These are phyloP conservation scores for Chymomyza costata DNA, from an alignment of 1,140 invertebrate genomes.

Conservation along the genomic window DNA sequence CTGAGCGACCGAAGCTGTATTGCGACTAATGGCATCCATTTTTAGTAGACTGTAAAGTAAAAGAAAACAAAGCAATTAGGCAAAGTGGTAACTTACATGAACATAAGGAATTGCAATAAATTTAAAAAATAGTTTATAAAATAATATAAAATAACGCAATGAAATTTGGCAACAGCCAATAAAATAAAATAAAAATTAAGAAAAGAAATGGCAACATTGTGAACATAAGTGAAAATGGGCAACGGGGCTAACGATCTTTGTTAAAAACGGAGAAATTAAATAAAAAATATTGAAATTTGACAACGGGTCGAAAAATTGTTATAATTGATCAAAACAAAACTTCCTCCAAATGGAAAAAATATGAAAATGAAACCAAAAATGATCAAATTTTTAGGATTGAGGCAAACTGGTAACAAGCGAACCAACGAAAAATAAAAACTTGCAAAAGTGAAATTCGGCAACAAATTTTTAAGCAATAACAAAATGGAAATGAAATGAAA, in stretches of 20 bases:
- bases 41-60: conserved; percentile 70
- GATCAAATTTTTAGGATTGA: no score
- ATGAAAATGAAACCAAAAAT: no score
- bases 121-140: conserved; percentile 2
- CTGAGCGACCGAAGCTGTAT: conserved; percentile 75
- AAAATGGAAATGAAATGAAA: conserved; percentile 3
- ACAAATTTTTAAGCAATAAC: conserved; percentile 11
- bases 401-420: neutral
- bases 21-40: conserved; percentile 76
- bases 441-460: conserved; percentile 6
- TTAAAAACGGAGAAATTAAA: conserved; percentile 14
- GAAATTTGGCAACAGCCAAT: no score
- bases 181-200: no score
- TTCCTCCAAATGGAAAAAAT: no score
- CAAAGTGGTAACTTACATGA: no score
- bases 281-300: neutral
- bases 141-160: neutral
- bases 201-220: no score
- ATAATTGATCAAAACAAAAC: no score
- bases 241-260: no score
- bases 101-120: conserved; percentile 4
- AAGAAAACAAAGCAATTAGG: no score
- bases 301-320: no score
- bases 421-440: neutral
- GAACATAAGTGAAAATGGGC: no score